phyloP scores from a whole-genome alignment of 2,888 invertebrate species.

The Pteria penguin region DNA sequence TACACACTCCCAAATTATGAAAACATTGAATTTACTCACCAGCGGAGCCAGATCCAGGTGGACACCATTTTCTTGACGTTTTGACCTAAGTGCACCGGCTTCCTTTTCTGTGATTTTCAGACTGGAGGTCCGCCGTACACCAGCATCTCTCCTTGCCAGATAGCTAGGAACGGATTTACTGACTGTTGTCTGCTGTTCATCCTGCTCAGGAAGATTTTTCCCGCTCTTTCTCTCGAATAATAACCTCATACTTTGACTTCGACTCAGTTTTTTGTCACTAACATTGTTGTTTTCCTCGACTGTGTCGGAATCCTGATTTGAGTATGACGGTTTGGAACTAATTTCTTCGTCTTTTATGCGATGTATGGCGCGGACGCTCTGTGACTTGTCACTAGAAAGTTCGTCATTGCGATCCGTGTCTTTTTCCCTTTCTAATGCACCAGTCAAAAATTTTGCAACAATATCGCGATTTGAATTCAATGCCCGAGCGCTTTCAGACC shows the following conservation, averaged over 20 bases:
- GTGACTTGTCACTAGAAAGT: conserved; percentile 2
- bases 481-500: conserved; percentile 39
- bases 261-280: conserved; percentile 43
- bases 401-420: neutral
- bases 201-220: conserved; percentile 40
- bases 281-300: conserved; percentile 12
- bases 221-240: conserved; percentile 39
- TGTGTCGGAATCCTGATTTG: neutral
- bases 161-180: too few species aligned
- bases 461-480: neutral
- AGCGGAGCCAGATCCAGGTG: conserved; percentile 13
- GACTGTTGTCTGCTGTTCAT: conserved; percentile 33
- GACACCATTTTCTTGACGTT: conserved; percentile 1
- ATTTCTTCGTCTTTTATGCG: neutral
- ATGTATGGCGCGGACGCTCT: neutral
- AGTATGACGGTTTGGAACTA: neutral
- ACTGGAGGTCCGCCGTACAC: conserved; percentile 45
- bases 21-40: neutral
- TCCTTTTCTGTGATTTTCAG: conserved; percentile 52
- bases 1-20: too few species aligned
- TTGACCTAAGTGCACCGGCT: conserved; percentile 47
- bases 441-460: conserved; percentile 8
- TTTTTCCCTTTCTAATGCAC: conserved; percentile 8
- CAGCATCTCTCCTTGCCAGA: conserved; percentile 16
- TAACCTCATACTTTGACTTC: conserved; percentile 57